Conservation (phyloP, 2,888 invertebrate species). For the Proisotoma minuta region DNA sequence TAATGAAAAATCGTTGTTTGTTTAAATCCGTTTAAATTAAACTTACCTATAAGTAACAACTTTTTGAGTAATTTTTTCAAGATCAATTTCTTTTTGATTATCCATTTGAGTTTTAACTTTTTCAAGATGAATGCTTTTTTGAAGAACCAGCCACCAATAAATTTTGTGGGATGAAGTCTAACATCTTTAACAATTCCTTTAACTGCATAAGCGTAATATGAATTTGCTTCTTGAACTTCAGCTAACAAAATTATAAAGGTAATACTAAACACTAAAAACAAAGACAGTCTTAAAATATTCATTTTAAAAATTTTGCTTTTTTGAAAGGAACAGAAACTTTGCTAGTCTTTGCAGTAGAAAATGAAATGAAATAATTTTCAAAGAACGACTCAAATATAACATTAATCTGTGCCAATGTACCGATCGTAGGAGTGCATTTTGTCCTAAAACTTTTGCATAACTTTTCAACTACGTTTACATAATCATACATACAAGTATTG, state of each 20-base stretch:
- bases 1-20: no score
- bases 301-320: neutral
- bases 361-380: no score
- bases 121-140: conserved; percentile 44
- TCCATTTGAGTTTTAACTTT: conserved; percentile 42
- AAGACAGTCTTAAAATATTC: neutral
- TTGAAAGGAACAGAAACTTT: no score
- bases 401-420: no score
- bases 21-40: no score
- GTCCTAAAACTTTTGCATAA: neutral
- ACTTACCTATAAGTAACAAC: conserved; percentile 3
- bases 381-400: no score
- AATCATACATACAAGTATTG: no score
- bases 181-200: conserved; percentile 45
- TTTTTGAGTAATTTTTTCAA: conserved; percentile 37
- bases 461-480: no score
- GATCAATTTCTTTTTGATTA: conserved; percentile 40
- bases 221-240: conserved; percentile 28
- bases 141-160: conserved; percentile 43
- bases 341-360: no score
- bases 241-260: conserved; percentile 14
- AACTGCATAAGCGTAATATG: conserved; percentile 41
- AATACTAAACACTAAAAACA: conserved; percentile 6
- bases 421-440: neutral
- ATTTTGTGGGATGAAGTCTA: conserved; percentile 32